A percentile compares a stretch with the other conserved stretches of the same genome.
Evolutionary conservation across 2,113 vertebrate genomes (phyloP).

Genomic region (Zosterops hypoxanthus): DNA sequence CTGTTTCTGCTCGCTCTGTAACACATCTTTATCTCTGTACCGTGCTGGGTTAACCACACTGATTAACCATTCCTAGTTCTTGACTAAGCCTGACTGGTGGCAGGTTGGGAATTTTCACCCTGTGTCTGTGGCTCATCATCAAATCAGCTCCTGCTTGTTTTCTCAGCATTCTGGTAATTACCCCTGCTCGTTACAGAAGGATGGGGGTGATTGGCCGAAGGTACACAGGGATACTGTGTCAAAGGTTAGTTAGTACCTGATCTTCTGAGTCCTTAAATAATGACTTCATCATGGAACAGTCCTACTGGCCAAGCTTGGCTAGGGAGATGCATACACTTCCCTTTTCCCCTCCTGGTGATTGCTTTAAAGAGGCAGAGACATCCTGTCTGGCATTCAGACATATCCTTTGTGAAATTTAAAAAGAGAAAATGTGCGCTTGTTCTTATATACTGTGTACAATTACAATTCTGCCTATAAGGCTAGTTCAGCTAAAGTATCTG

Average conservation of each 20-base stretch:
- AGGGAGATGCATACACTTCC: not conserved
- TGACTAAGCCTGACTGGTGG: not conserved
- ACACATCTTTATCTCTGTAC: not conserved
- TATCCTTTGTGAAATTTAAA: not conserved
- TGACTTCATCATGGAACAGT: not conserved
- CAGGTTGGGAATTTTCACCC: not conserved
- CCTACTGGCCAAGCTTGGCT: not conserved
- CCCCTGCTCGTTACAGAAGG: not conserved
- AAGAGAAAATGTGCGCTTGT: not conserved
- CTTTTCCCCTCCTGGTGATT: not conserved
- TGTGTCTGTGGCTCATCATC: not conserved
- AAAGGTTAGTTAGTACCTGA: not conserved
- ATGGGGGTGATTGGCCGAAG: not conserved
- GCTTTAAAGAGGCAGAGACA: not conserved
- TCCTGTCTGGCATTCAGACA: not conserved
- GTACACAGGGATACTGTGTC: not conserved
- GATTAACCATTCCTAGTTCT: not conserved
- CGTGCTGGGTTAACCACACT: not conserved
- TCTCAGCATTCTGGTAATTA: not conserved
- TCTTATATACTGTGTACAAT: not conserved
- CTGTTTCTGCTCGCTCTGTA: not conserved
- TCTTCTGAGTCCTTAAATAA: not conserved
- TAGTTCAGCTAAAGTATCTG: not conserved
- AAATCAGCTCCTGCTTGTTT: constrained; percentile 14
- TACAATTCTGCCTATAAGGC: not conserved